These are phyloP conservation scores for Tetragonula carbonaria DNA, from an alignment of 2,888 invertebrate species.

Conservation along the genomic window DNA sequence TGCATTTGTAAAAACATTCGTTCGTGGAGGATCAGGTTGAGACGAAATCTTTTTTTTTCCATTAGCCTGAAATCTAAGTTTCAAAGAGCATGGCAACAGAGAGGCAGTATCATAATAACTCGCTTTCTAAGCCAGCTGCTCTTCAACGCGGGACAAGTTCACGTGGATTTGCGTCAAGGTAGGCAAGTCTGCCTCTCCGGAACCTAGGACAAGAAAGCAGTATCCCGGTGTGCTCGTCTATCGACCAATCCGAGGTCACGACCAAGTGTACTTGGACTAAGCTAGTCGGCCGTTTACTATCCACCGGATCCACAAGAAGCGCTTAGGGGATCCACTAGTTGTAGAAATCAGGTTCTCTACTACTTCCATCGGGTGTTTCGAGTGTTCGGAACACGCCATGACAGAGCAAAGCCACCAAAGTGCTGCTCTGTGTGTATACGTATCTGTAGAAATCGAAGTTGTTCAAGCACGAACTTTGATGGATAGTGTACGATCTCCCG, in stretches of 20 bases:
- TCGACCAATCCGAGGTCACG: conserved; percentile 71
- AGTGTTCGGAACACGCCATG: conserved; percentile 25
- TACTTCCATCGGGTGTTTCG: conserved; percentile 42
- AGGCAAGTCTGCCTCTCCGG: conserved; percentile 58
- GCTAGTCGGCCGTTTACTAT: conserved; percentile 67
- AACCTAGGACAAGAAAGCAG: conserved; percentile 67
- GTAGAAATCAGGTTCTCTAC: conserved; percentile 66
- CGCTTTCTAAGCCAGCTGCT: conserved; percentile 48
- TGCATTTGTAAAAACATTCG: neutral
- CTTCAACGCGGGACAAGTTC: conserved; percentile 42
- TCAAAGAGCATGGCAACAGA: neutral
- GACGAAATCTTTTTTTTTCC: neutral
- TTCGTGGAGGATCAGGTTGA: neutral
- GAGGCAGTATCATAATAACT: conserved; percentile 6
- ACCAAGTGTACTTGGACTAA: conserved; percentile 63
- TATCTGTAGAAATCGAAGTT: too few species aligned
- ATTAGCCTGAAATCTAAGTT: neutral
- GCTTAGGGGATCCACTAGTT: conserved; percentile 53
- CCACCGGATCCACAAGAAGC: conserved; percentile 46
- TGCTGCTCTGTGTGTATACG: too few species aligned
- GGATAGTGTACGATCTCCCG: conserved; percentile 44
- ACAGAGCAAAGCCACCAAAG: neutral
- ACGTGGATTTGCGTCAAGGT: conserved; percentile 57
- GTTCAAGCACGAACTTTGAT: conserved; percentile 37
- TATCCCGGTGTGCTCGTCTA: conserved; percentile 54